A percentile compares a stretch with the other conserved stretches of the same genome.
phyloP scores from a whole-genome alignment of 2,888 invertebrate genomes.

The Pseudococcus longispinus region DNA sequence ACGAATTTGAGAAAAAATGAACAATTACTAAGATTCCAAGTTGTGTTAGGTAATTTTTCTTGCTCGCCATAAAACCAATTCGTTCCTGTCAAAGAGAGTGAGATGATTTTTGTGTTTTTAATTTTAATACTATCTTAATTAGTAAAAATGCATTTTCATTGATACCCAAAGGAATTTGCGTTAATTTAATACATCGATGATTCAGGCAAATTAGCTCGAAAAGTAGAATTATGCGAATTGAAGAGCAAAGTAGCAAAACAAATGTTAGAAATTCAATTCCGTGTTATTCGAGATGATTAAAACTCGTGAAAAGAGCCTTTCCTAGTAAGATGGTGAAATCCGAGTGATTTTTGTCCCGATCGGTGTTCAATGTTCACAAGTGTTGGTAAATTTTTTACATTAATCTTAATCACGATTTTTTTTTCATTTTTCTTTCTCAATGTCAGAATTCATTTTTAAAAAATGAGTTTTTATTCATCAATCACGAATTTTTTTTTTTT shows the following conservation, averaged over 20 bases:
- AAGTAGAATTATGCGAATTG: neutral
- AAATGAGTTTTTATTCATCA: no score
- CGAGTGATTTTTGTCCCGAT: no score
- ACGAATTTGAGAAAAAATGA: neutral
- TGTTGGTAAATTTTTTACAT: no score
- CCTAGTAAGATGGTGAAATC: no score
- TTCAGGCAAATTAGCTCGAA: neutral
- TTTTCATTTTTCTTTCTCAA: no score
- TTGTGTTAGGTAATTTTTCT: conserved; percentile 5
- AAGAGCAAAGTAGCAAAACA: neutral
- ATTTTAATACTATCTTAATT: neutral
- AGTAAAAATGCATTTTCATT: neutral
- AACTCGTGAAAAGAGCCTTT: neutral
- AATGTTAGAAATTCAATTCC: neutral
- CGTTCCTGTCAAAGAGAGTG: conserved; percentile 28
- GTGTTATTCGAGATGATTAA: neutral
- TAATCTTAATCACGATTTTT: no score
- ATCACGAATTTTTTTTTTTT: no score
- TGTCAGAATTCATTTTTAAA: no score
- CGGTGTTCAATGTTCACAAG: no score
- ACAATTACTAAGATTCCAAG: conserved; percentile 35
- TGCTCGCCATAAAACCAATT: conserved; percentile 9
- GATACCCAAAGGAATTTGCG: neutral
- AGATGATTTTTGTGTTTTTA: neutral
- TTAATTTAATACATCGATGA: neutral